Percentiles rank a stretch among this genome's conserved stretches.
Conservation (phyloP, 2,797 vertebrate genomes). For the Macropus fuliginosus region DNA sequence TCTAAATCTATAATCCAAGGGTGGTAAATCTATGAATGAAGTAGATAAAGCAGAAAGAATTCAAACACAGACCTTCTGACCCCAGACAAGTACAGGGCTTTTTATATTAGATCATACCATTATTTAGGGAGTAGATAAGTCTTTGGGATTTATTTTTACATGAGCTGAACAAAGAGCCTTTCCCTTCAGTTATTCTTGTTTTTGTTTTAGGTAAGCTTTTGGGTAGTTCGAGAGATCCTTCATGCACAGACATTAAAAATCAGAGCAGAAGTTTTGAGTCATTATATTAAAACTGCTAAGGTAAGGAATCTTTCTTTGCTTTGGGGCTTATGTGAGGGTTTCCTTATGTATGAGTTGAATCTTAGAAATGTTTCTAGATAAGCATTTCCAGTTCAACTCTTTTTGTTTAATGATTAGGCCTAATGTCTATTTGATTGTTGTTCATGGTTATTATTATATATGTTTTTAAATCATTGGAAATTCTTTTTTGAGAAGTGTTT, state of each 20-base stretch:
- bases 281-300: slow-evolving; percentile 99
- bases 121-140: neutral
- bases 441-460: neutral
- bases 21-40: neutral
- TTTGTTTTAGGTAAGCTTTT: slow-evolving; percentile 95
- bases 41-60: neutral
- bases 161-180: slow-evolving; percentile 24
- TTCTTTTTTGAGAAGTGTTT: neutral
- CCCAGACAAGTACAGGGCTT: neutral
- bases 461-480: neutral
- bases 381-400: slow-evolving; percentile 62
- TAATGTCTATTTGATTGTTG: neutral
- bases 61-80: neutral
- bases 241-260: slow-evolving; percentile 99
- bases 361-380: slow-evolving; percentile 38
- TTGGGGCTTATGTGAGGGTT: slow-evolving; percentile 5
- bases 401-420: slow-evolving; percentile 56
- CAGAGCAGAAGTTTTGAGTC: slow-evolving; percentile 98
- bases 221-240: slow-evolving; percentile 99
- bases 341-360: slow-evolving; percentile 38
- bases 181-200: neutral
- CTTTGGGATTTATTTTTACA: slow-evolving; percentile 7
- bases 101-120: neutral
- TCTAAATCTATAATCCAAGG: neutral
- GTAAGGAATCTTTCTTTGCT: slow-evolving; percentile 83